These are phyloP conservation scores for Metallyticus violacea DNA, from an alignment of 2,888 invertebrate species.

Conservation along the genomic window DNA sequence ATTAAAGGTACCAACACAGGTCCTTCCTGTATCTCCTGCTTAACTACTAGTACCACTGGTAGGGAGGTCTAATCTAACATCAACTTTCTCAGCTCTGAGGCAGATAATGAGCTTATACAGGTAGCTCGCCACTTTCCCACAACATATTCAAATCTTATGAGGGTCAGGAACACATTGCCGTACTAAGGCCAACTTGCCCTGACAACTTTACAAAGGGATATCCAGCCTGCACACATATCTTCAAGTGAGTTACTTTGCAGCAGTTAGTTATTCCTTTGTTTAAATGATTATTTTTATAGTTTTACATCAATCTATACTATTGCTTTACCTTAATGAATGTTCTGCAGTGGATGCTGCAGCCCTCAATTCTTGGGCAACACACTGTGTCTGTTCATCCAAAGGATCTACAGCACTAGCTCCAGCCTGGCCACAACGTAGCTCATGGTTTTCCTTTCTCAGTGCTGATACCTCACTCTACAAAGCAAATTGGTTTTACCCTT, in stretches of 20 bases:
- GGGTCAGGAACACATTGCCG: too few relatives aligned
- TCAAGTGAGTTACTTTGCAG: neutral
- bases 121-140: too few relatives aligned
- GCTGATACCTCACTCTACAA: conserved; percentile 51
- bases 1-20: too few relatives aligned
- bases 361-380: conserved; percentile 50
- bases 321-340: conserved; percentile 57
- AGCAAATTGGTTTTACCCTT: conserved; percentile 27
- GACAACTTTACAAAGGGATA: too few relatives aligned
- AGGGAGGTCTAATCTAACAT: too few relatives aligned
- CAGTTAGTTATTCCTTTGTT: neutral
- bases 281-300: neutral
- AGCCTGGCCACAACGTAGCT: conserved; percentile 47
- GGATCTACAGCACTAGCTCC: conserved; percentile 42
- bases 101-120: too few relatives aligned
- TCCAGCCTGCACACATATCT: too few relatives aligned
- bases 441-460: conserved; percentile 53
- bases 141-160: too few relatives aligned
- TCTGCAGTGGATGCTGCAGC: conserved; percentile 64
- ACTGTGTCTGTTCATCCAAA: conserved; percentile 32
- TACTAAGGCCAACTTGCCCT: too few relatives aligned
- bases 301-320: neutral
- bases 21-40: too few relatives aligned
- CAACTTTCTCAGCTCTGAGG: too few relatives aligned
- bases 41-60: too few relatives aligned